These are phyloP conservation scores for Mycalesis mineus DNA, from an alignment of 2,888 invertebrate species.

Conservation along the genomic window DNA sequence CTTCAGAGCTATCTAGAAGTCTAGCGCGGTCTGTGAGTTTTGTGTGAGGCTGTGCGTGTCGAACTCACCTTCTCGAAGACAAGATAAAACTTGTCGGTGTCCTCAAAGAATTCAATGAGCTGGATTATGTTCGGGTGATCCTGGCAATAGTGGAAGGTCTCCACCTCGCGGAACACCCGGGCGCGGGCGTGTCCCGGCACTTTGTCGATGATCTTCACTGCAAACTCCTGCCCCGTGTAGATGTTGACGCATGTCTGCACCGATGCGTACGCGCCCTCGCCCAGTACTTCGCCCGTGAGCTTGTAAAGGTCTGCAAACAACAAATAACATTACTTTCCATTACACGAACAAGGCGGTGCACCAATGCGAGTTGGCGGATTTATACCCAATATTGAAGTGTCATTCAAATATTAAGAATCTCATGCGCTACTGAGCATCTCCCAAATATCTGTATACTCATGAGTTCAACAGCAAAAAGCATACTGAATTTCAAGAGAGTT, in stretches of 20 bases:
- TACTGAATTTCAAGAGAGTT: too few relatives aligned
- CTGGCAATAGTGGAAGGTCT: constrained; percentile 98
- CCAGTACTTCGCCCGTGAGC: constrained; percentile 95
- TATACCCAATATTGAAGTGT: too few relatives aligned
- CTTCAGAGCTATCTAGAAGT: too few relatives aligned
- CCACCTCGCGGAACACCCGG: constrained; percentile 98
- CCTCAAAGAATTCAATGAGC: constrained; percentile 97
- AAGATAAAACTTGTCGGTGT: constrained; percentile 97
- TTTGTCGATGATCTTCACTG: constrained; percentile 98
- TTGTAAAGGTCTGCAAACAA: constrained; percentile 90
- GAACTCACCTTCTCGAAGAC: constrained; percentile 94
- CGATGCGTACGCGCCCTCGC: constrained; percentile 97
- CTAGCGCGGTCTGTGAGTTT: too few relatives aligned
- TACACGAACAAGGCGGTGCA: too few relatives aligned
- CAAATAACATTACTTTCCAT: neutral
- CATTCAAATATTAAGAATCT: too few relatives aligned
- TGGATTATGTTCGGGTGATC: constrained; percentile 98
- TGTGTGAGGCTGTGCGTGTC: too few relatives aligned
- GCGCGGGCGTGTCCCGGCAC: constrained; percentile 95
- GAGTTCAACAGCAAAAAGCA: too few relatives aligned
- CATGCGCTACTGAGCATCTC: too few relatives aligned
- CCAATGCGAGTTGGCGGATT: too few relatives aligned
- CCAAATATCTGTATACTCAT: too few relatives aligned
- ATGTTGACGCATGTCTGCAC: constrained; percentile 96
- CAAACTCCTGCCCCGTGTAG: constrained; percentile 95